Percentiles rank a stretch among this genome's conserved stretches.
Conservation (phyloP, 2,113 vertebrate genomes). For the Siphamia tubifer region DNA sequence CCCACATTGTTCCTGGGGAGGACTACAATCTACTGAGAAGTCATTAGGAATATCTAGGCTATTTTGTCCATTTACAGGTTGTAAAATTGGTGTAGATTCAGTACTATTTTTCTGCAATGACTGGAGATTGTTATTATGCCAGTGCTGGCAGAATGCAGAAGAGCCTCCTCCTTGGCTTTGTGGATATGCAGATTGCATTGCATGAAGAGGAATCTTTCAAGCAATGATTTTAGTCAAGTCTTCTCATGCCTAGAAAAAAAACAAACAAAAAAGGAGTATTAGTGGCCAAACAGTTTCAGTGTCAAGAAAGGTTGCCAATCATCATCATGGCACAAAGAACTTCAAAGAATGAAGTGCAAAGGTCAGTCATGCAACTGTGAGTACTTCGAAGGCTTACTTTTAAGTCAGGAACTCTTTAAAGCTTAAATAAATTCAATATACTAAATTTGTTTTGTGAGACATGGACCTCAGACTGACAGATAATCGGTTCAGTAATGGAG, state of each 20-base stretch:
- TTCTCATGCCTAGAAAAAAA: constrained; percentile 8
- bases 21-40: neutral
- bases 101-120: neutral
- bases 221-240: neutral
- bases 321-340: no score
- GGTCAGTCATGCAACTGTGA: no score
- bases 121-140: neutral
- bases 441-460: no score
- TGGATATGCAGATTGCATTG: neutral
- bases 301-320: no score
- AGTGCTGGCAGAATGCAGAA: neutral
- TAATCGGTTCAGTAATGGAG: no score
- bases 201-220: constrained; percentile 6
- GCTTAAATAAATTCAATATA: no score
- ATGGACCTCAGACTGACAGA: no score
- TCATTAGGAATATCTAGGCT: neutral
- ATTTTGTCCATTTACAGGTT: neutral
- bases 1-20: neutral
- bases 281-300: no score
- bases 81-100: neutral
- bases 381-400: no score
- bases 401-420: no score
- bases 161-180: neutral
- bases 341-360: no score
- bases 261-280: neutral